These are phyloP conservation scores for Naso thynnoides DNA, from an alignment of 2,797 vertebrate species.

Conservation along the genomic window DNA sequence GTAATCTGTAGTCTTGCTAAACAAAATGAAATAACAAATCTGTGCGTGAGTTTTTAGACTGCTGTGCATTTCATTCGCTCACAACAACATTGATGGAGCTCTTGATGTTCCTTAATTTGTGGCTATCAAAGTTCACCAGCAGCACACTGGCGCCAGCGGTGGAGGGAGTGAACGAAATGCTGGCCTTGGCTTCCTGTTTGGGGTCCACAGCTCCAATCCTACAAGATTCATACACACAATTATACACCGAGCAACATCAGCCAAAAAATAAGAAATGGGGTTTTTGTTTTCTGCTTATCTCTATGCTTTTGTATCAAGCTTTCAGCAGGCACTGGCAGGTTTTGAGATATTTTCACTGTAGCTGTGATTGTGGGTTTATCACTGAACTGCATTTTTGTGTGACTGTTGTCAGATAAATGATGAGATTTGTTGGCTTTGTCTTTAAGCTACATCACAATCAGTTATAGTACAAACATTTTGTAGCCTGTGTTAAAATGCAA, in stretches of 20 bases:
- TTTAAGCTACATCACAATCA: neutral
- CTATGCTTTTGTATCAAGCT: neutral
- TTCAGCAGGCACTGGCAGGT: neutral
- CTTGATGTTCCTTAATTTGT: conserved; percentile 88
- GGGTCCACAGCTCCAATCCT: conserved; percentile 78
- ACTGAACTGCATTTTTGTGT: neutral
- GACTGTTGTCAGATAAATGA: neutral
- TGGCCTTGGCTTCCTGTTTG: conserved; percentile 73
- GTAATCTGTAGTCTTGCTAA: neutral
- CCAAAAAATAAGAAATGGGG: neutral
- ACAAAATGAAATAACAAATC: neutral
- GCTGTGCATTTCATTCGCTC: conserved; percentile 36
- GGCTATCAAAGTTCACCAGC: conserved; percentile 89
- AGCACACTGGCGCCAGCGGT: conserved; percentile 81
- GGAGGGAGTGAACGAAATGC: conserved; percentile 82
- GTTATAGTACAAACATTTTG: neutral
- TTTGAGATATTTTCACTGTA: neutral
- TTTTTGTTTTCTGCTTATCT: neutral
- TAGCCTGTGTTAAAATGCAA: neutral
- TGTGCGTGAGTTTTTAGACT: neutral
- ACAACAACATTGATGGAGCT: conserved; percentile 85
- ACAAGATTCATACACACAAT: conserved; percentile 12
- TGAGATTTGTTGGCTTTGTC: neutral
- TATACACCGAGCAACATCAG: neutral
- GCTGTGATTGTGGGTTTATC: neutral